A percentile compares a stretch with the other conserved stretches of the same genome.
phyloP scores from a whole-genome alignment of 2,797 vertebrate genomes.

The Lagocephalus sceleratus region DNA sequence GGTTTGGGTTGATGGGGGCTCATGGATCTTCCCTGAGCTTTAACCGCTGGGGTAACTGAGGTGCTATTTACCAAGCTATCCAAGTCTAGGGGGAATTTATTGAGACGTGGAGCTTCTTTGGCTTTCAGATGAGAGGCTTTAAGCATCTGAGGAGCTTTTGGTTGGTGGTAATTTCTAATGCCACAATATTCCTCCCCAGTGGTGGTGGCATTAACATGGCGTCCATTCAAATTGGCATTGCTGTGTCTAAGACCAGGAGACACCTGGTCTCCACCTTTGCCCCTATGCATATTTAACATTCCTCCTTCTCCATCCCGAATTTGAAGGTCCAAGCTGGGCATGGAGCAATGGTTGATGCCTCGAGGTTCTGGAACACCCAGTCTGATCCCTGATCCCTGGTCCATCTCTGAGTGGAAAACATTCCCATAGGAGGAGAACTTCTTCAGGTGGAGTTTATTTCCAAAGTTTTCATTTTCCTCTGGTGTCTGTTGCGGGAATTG shows the following conservation, averaged over 20 bases:
- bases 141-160: constrained; percentile 7
- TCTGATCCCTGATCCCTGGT: constrained; percentile 30
- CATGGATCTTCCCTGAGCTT: constrained; percentile 17
- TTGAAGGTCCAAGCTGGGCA: constrained; percentile 80
- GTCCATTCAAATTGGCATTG: constrained; percentile 57
- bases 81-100: constrained; percentile 79
- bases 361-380: constrained; percentile 46
- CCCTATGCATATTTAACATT: constrained; percentile 40
- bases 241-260: constrained; percentile 58
- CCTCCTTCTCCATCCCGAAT: constrained; percentile 66
- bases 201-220: constrained; percentile 38
- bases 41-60: constrained; percentile 17
- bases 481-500: constrained; percentile 27
- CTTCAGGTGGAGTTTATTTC: constrained; percentile 60
- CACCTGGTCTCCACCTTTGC: constrained; percentile 32
- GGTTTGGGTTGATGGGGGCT: constrained; percentile 20
- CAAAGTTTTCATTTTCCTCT: constrained; percentile 24
- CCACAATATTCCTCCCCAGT: constrained; percentile 55
- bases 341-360: constrained; percentile 65
- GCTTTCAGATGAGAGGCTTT: constrained; percentile 49
- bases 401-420: constrained; percentile 71
- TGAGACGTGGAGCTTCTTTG: constrained; percentile 70
- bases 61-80: constrained; percentile 58
- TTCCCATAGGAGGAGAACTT: constrained; percentile 79
- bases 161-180: constrained; percentile 44